These are phyloP conservation scores for Idaea dimidiata DNA, from an alignment of 2,888 invertebrate genomes.

Conservation along the genomic window DNA sequence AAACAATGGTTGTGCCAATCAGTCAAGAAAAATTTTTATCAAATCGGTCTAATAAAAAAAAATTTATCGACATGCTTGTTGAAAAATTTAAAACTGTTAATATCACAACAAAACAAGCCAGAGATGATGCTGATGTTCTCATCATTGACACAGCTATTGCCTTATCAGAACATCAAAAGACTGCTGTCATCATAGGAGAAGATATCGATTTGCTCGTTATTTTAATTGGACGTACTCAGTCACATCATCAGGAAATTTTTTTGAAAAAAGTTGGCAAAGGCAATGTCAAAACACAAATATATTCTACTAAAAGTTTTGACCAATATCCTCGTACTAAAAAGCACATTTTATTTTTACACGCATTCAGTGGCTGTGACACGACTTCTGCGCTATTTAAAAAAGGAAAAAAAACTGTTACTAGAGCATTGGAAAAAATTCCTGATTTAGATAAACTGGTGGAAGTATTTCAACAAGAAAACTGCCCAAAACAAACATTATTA, in stretches of 20 bases:
- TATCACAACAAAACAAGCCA: slow-evolving; percentile 47
- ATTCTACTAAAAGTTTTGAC: slow-evolving; percentile 44
- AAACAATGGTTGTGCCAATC: slow-evolving; percentile 34
- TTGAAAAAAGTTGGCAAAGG: slow-evolving; percentile 48
- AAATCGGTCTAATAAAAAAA: slow-evolving; percentile 31
- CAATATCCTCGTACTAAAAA: slow-evolving; percentile 37
- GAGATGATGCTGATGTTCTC: slow-evolving; percentile 50
- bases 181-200: slow-evolving; percentile 45
- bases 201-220: slow-evolving; percentile 49
- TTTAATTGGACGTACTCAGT: slow-evolving; percentile 45
- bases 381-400: slow-evolving; percentile 36
- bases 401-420: slow-evolving; percentile 35
- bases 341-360: slow-evolving; percentile 33
- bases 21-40: slow-evolving; percentile 11
- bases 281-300: slow-evolving; percentile 44
- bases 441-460: slow-evolving; percentile 34
- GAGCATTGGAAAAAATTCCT: slow-evolving; percentile 22
- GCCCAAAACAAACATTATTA: slow-evolving; percentile 37
- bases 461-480: slow-evolving; percentile 44
- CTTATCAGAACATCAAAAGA: slow-evolving; percentile 28
- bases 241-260: slow-evolving; percentile 36
- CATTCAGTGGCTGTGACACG: slow-evolving; percentile 35
- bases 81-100: slow-evolving; percentile 43
- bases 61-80: slow-evolving; percentile 39
- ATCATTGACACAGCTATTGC: slow-evolving; percentile 48